phyloP scores from a whole-genome alignment of 2,113 vertebrate species.

The Perca schrenkii region DNA sequence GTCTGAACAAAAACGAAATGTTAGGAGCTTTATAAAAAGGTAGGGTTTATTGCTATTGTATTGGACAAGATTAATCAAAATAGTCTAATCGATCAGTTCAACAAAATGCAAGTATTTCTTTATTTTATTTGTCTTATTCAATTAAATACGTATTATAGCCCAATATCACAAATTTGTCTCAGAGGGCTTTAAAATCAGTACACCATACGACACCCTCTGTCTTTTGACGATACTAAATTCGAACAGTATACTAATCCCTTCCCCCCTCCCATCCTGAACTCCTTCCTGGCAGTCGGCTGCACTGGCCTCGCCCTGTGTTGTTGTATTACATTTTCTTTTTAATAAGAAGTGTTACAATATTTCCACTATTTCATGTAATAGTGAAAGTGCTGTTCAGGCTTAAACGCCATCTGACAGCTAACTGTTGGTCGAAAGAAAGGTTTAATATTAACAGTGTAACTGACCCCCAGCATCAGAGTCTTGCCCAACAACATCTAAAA shows the following conservation, averaged over 20 bases:
- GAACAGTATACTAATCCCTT: too few relatives aligned
- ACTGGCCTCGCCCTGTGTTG: neutral
- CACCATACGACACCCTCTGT: too few relatives aligned
- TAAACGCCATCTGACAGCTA: neutral
- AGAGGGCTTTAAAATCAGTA: too few relatives aligned
- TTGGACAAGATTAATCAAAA: neutral
- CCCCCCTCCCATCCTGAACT: too few relatives aligned
- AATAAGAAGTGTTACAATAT: neutral
- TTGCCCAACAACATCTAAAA: neutral
- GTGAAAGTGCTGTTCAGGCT: neutral
- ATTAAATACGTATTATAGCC: too few relatives aligned
- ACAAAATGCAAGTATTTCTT: neutral
- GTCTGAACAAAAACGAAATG: neutral
- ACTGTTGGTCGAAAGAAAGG: neutral
- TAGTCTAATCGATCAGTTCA: neutral
- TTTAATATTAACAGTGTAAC: neutral
- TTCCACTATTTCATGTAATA: neutral
- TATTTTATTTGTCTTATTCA: neutral
- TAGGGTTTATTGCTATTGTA: neutral
- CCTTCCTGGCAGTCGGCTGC: neutral
- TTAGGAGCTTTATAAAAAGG: too few relatives aligned
- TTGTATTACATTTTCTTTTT: neutral
- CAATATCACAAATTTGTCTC: too few relatives aligned
- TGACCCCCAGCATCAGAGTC: neutral
- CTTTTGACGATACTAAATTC: too few relatives aligned